Conservation (phyloP, 2,888 invertebrate genomes). For the Trissonchulus latispiculum region DNA sequence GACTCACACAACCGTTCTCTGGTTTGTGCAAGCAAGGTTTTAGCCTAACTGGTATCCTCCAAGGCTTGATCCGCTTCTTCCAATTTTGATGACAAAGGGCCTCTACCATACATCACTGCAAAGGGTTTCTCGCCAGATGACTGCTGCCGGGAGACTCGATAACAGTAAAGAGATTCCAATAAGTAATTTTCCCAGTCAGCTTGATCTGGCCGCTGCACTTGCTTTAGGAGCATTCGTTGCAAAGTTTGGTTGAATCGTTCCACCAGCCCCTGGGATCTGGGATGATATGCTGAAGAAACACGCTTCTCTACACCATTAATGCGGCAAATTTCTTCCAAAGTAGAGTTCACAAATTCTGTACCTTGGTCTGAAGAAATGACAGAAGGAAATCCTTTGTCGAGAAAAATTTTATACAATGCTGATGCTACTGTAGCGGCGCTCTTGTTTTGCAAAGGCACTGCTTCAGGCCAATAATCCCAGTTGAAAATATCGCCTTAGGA, state of each 20-base stretch:
- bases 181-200: slow-evolving; percentile 2
- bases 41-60: background rate
- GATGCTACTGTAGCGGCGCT: too few relatives aligned
- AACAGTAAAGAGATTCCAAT: slow-evolving; percentile 4
- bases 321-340: background rate
- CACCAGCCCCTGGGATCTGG: background rate
- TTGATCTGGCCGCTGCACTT: background rate
- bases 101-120: background rate
- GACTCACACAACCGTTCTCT: background rate
- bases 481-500: too few relatives aligned
- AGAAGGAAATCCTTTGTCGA: too few relatives aligned
- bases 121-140: background rate
- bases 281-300: slow-evolving; percentile 6
- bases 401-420: too few relatives aligned
- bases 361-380: too few relatives aligned
- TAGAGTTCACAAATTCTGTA: background rate
- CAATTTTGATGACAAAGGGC: background rate
- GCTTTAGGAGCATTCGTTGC: slow-evolving; percentile 1
- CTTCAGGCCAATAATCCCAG: too few relatives aligned
- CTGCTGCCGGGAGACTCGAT: background rate
- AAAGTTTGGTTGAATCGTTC: slow-evolving; percentile 13
- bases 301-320: background rate
- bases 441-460: too few relatives aligned
- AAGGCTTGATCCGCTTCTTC: background rate
- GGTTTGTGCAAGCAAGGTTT: background rate